Conservation (phyloP, 2,888 invertebrate genomes). For the Heliothis peltigera region DNA sequence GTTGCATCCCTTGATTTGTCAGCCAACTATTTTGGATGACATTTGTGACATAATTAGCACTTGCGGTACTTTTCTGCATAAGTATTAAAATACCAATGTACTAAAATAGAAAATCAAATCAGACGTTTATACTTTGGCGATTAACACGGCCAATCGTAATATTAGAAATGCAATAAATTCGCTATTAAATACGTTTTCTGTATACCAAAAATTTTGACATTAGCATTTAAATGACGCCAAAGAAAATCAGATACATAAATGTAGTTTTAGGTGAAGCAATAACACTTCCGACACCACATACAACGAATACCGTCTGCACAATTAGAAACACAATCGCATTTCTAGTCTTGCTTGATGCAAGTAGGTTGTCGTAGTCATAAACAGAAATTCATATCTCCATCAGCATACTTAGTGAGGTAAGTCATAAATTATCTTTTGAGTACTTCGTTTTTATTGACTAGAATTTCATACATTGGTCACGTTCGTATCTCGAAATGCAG, state of each 20-base stretch:
- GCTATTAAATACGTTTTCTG: constrained; percentile 43
- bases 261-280: too few species aligned
- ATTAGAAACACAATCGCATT: constrained; percentile 42
- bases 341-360: constrained; percentile 39
- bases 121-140: constrained; percentile 39
- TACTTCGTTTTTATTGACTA: constrained; percentile 53
- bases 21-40: constrained; percentile 52
- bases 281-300: constrained; percentile 28
- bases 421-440: constrained; percentile 49
- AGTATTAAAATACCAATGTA: constrained; percentile 47
- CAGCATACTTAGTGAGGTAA: constrained; percentile 43
- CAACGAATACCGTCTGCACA: constrained; percentile 15
- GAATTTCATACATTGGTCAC: constrained; percentile 57
- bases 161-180: constrained; percentile 50
- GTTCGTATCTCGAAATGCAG: constrained; percentile 52
- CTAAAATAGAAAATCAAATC: constrained; percentile 31
- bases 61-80: constrained; percentile 58
- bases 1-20: constrained; percentile 69
- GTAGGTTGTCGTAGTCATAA: constrained; percentile 50
- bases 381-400: constrained; percentile 55
- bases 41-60: constrained; percentile 54
- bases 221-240: too few species aligned
- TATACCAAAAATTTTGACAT: too few species aligned
- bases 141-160: constrained; percentile 1
- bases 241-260: too few species aligned